Conservation (phyloP, 2,113 vertebrate species). For the Tautogolabrus adspersus region DNA sequence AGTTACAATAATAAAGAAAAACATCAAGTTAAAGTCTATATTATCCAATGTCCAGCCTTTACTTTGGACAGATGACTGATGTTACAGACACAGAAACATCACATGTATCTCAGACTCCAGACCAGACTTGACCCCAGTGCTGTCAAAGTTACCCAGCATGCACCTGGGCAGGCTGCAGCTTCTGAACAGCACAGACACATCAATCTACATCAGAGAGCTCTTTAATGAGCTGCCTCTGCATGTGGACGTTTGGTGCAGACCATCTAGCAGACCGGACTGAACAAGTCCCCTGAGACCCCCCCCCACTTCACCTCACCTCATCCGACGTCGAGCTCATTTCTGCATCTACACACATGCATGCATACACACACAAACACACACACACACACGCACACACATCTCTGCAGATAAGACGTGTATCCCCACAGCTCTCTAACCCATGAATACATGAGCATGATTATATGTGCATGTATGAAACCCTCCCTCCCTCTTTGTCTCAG, state of each 20-base stretch:
- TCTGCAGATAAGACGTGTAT: neutral
- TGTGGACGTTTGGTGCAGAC: constrained; percentile 37
- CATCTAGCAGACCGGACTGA: constrained; percentile 4
- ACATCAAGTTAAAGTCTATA: too few relatives aligned
- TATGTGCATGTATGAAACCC: neutral
- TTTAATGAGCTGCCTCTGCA: constrained; percentile 55
- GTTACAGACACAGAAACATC: too few relatives aligned
- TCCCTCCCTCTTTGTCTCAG: neutral
- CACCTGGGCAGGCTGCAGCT: constrained; percentile 1
- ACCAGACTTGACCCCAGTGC: constrained; percentile 17
- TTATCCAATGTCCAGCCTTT: too few relatives aligned
- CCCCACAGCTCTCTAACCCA: constrained; percentile 8
- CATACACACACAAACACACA: constrained; percentile 1
- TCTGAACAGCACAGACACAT: constrained; percentile 43
- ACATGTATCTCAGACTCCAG: too few relatives aligned
- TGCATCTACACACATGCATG: constrained; percentile 2
- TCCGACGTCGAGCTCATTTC: constrained; percentile 37
- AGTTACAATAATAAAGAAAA: too few relatives aligned
- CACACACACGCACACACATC: neutral
- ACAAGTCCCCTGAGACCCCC: constrained; percentile 30
- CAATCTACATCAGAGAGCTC: constrained; percentile 54
- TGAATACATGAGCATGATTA: constrained; percentile 7
- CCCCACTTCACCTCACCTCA: too few relatives aligned
- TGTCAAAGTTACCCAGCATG: constrained; percentile 37
- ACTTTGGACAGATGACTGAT: too few relatives aligned